Evolutionary conservation across 1,140 invertebrate genomes (phyloP).

Genomic region (Drosophila tristis): DNA sequence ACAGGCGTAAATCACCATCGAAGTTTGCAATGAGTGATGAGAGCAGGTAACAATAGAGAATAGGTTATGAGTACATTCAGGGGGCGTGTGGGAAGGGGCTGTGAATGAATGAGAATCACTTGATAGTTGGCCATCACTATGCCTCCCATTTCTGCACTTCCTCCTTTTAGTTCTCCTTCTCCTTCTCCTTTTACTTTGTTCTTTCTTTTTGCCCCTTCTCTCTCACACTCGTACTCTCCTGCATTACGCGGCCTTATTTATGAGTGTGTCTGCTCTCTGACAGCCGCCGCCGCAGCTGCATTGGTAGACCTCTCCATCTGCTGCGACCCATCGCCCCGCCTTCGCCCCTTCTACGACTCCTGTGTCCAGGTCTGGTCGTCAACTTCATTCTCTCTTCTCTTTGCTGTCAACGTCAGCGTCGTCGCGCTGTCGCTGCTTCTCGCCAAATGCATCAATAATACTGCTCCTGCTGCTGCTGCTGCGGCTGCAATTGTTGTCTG

Average conservation of each 20-base stretch:
- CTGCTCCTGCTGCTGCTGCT: conserved; percentile 48
- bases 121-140: too few species aligned
- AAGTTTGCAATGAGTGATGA: too few species aligned
- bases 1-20: too few species aligned
- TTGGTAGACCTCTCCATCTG: conserved; percentile 41
- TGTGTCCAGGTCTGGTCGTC: conserved; percentile 52
- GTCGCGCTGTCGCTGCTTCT: conserved; percentile 71
- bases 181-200: conserved; percentile 2
- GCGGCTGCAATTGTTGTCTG: conserved; percentile 51
- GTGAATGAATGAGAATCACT: too few species aligned
- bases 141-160: neutral
- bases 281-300: conserved; percentile 55
- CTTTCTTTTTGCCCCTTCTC: conserved; percentile 7
- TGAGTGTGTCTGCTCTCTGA: conserved; percentile 74
- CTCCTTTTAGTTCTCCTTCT: conserved; percentile 15
- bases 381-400: conserved; percentile 44
- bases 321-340: conserved; percentile 9
- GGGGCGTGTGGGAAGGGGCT: too few species aligned
- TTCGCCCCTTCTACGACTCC: conserved; percentile 6
- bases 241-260: conserved; percentile 72
- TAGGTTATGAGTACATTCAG: too few species aligned
- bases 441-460: conserved; percentile 79
- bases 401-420: conserved; percentile 64
- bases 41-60: too few species aligned
- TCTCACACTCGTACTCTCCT: conserved; percentile 12